phyloP scores from a whole-genome alignment of 2,113 vertebrate genomes.

The Sisor rabdophorus region DNA sequence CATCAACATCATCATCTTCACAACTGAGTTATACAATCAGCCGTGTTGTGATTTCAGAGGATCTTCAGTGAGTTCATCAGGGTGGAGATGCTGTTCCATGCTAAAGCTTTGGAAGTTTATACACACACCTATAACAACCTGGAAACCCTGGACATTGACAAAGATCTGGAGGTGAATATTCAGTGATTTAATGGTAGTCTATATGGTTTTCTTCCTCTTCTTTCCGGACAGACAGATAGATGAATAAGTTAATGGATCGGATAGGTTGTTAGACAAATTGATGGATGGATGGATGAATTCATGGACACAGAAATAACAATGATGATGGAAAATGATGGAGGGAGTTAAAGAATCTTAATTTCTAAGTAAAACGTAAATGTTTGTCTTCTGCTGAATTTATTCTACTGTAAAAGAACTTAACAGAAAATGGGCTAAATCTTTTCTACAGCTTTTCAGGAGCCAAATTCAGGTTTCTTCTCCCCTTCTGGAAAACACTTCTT shows the following conservation, averaged over 20 bases:
- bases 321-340: too few species aligned
- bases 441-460: slow-evolving; percentile 61
- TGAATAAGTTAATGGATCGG: not conserved
- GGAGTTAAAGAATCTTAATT: too few species aligned
- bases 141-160: slow-evolving; percentile 65
- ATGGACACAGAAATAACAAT: too few species aligned
- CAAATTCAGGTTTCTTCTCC: slow-evolving; percentile 51
- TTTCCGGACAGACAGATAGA: not conserved
- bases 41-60: slow-evolving; percentile 57
- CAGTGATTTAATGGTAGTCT: not conserved
- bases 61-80: slow-evolving; percentile 77
- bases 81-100: slow-evolving; percentile 80
- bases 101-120: slow-evolving; percentile 78
- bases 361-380: too few species aligned
- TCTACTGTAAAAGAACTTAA: not conserved
- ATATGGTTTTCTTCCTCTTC: too few species aligned
- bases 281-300: not conserved
- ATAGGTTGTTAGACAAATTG: not conserved
- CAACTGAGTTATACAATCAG: not conserved
- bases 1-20: not conserved
- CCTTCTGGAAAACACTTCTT: not conserved
- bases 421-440: not conserved
- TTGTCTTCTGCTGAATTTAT: not conserved
- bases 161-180: slow-evolving; percentile 72
- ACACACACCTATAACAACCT: slow-evolving; percentile 71